Base-by-base conservation (phyloP, 2,113 vertebrate species). In the Phaethon lepturus region DNA sequence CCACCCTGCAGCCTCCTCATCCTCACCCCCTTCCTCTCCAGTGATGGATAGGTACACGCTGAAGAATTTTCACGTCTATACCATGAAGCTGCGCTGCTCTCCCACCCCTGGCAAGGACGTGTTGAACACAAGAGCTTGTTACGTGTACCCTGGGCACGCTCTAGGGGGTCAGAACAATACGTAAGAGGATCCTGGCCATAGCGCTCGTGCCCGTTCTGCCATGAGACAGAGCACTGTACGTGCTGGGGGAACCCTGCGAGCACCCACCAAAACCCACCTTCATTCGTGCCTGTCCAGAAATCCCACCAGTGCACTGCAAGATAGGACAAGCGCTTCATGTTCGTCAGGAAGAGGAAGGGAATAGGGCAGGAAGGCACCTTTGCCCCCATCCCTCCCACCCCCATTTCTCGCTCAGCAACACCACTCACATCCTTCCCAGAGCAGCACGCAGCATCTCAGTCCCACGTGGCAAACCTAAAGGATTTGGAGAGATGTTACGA, bases 31-130 rank as follows among this genome's bases (percentile, higher is more conserved):
- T 44, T 76, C 5, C 33, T 49, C 49, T 68, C 60, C 45, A 58
- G 23, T 9, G 67, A 44, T 0, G 2, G 29, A 16, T 0, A 50
- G 33, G n/a, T 2, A 17, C 24, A 1, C 5, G 24, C 47, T 76
- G 53, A 60, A 73, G 62, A 80, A 31, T 66, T 79, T 52, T 26
- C 35, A 29, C 4, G 35, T 33, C 49, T 6, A 3, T 4, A 11
- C 26, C 26, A 38, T 0, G 11, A 20, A 56, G 50, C 47, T 6
- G 0, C 2, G 1, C 40, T 33, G 66, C 53, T 59, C 56, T 53
- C 38, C 60, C 53, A n/a, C 31, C 28, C 33, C 38, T 10, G 26
- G 35, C 12, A 62, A 86, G 63, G 75, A n/a, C 4, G 35, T 16
- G 33, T 1, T 55, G 83, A 25, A 29, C 53, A 50, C 10, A 17